These are phyloP conservation scores for Penaeus japonicus DNA, from an alignment of 1,140 invertebrate genomes.

Conservation along the genomic window DNA sequence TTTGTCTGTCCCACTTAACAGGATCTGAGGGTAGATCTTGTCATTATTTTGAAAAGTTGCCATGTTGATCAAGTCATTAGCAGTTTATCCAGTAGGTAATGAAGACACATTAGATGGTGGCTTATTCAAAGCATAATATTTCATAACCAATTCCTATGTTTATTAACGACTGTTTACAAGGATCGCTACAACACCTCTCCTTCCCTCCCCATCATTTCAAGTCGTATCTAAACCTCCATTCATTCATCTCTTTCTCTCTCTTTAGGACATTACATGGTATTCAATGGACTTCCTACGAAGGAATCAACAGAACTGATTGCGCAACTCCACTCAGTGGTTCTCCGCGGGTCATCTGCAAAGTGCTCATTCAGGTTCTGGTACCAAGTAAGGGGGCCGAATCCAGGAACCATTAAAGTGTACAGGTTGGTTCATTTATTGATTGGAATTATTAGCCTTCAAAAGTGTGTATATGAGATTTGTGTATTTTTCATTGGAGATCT, in stretches of 20 bases:
- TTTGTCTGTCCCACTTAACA: no score
- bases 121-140: no score
- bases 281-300: background rate
- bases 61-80: no score
- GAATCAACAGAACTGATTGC: background rate
- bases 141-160: no score
- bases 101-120: no score
- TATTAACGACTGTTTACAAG: no score
- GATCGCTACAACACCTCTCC: background rate
- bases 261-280: slow-evolving; percentile 19
- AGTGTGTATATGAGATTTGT: background rate
- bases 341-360: background rate
- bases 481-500: no score
- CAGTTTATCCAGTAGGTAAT: no score
- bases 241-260: background rate
- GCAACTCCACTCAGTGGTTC: slow-evolving; percentile 14
- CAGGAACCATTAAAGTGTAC: slow-evolving; percentile 32
- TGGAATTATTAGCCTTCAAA: background rate
- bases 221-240: no score
- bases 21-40: no score
- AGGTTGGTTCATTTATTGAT: slow-evolving; percentile 20
- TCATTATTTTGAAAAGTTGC: no score
- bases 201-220: background rate
- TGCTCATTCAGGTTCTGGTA: slow-evolving; percentile 49
- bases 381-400: slow-evolving; percentile 11